Percentiles rank a stretch among this genome's conserved stretches.
Conservation (phyloP, 2,888 invertebrate species). For the Tenthredo distinguenda region DNA sequence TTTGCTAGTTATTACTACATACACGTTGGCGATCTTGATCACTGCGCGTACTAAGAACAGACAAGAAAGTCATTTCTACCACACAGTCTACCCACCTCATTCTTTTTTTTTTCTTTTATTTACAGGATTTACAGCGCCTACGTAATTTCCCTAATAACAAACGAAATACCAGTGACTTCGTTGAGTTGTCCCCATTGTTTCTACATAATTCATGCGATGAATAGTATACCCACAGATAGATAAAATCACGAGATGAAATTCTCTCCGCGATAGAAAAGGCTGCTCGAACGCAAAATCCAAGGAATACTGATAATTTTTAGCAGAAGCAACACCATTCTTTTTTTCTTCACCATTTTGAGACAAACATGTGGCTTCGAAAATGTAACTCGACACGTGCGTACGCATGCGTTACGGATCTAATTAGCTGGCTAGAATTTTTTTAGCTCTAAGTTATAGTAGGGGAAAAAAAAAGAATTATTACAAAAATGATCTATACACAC, state of each 20-base stretch:
- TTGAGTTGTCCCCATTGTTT: slow-evolving; percentile 32
- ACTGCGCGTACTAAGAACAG: slow-evolving; percentile 25
- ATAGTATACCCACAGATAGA: slow-evolving; percentile 16
- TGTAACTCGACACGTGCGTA: not conserved
- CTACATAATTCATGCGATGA: slow-evolving; percentile 16
- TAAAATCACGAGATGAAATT: slow-evolving; percentile 4
- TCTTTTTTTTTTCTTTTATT: slow-evolving; percentile 7
- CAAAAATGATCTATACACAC: slow-evolving; percentile 33
- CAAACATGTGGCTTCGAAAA: not conserved
- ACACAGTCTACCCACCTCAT: slow-evolving; percentile 32
- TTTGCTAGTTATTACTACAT: slow-evolving; percentile 21
- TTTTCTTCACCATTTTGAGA: not conserved
- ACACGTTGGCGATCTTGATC: slow-evolving; percentile 31
- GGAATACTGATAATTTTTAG: not conserved
- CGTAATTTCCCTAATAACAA: slow-evolving; percentile 47
- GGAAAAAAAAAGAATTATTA: slow-evolving; percentile 8
- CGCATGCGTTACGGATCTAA: not conserved
- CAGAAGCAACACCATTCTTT: not conserved
- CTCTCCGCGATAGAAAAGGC: not conserved
- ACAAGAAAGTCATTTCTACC: slow-evolving; percentile 45
- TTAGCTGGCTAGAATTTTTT: not conserved
- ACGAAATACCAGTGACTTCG: slow-evolving; percentile 40
- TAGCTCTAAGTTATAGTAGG: not conserved
- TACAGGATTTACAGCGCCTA: slow-evolving; percentile 38
- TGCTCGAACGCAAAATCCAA: not conserved